These are phyloP conservation scores for Amiota minor DNA, from an alignment of 2,888 invertebrate genomes.

Conservation along the genomic window DNA sequence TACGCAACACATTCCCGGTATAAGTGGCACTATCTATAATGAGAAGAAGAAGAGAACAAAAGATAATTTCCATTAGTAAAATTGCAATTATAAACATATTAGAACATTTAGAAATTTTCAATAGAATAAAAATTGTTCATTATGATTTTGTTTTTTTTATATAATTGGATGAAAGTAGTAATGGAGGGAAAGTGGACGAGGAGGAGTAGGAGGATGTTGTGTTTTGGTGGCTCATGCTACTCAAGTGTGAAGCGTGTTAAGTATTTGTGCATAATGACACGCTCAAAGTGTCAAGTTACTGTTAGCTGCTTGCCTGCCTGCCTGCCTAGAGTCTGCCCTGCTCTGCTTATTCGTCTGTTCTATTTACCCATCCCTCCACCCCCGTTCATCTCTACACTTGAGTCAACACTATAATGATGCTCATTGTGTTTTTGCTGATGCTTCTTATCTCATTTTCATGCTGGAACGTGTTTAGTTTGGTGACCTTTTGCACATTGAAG, in stretches of 20 bases:
- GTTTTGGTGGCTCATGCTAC: not conserved
- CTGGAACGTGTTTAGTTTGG: slow-evolving; percentile 13
- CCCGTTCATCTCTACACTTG: not conserved
- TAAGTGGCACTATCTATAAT: slow-evolving; percentile 73
- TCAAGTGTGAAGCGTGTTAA: slow-evolving; percentile 18
- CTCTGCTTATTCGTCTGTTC: no score
- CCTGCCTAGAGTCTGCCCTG: not conserved
- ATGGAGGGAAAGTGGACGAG: not conserved
- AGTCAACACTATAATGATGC: slow-evolving; percentile 17
- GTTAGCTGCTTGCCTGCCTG: not conserved
- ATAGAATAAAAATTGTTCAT: no score
- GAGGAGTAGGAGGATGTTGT: not conserved
- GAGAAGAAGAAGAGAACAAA: slow-evolving; percentile 6
- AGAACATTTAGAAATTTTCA: not conserved
- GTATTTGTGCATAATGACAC: slow-evolving; percentile 28
- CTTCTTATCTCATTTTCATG: slow-evolving; percentile 13
- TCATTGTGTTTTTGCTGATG: slow-evolving; percentile 8
- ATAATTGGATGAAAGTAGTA: not conserved
- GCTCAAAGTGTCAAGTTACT: slow-evolving; percentile 41
- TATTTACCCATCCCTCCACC: not conserved
- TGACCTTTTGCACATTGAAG: slow-evolving; percentile 18
- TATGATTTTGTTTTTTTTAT: not conserved
- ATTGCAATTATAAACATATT: slow-evolving; percentile 29
- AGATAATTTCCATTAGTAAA: slow-evolving; percentile 14
- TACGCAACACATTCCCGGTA: slow-evolving; percentile 87